Percentiles rank a stretch among this genome's conserved stretches.
These are phyloP conservation scores for Geodia barretti DNA, from an alignment of 37 sponge, comb jelly and placozoan species.

Conservation along the genomic window DNA sequence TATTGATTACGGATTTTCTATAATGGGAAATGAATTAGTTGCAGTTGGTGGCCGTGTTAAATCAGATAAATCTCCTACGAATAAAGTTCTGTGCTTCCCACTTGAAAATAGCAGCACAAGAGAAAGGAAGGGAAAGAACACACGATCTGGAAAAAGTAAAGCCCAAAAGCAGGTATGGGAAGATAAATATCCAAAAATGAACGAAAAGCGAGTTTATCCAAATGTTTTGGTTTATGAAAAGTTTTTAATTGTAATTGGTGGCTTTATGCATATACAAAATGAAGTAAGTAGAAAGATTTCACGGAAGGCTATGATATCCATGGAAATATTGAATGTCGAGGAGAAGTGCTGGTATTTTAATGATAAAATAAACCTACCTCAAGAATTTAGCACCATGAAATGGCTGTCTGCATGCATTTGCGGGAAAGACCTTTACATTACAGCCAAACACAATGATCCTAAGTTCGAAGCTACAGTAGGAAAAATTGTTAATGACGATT, in stretches of 20 bases:
- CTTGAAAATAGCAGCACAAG: no score
- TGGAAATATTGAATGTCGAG: not conserved
- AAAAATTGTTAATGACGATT: not conserved
- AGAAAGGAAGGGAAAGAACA: no score
- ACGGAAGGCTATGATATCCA: not conserved
- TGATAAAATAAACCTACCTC: not conserved
- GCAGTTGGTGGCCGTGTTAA: not conserved
- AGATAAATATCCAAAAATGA: not conserved
- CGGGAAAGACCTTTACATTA: not conserved
- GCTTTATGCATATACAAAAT: not conserved
- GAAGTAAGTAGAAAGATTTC: no score
- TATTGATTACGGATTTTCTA: not conserved
- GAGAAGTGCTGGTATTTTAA: not conserved
- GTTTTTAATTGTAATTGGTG: not conserved
- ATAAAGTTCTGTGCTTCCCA: no score
- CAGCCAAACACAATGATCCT: not conserved
- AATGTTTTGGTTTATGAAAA: not conserved
- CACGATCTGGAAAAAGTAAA: not conserved
- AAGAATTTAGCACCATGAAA: not conserved
- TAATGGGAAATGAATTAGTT: not conserved
- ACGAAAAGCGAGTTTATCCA: not conserved
- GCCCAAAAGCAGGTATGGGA: not conserved
- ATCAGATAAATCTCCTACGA: no score
- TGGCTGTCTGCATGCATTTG: not conserved
- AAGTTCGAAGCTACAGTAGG: not conserved